A percentile compares a stretch with the other conserved stretches of the same genome.
These are phyloP conservation scores for Poecilobothrus nobilitatus DNA, from an alignment of 2,888 invertebrate species.

Conservation along the genomic window DNA sequence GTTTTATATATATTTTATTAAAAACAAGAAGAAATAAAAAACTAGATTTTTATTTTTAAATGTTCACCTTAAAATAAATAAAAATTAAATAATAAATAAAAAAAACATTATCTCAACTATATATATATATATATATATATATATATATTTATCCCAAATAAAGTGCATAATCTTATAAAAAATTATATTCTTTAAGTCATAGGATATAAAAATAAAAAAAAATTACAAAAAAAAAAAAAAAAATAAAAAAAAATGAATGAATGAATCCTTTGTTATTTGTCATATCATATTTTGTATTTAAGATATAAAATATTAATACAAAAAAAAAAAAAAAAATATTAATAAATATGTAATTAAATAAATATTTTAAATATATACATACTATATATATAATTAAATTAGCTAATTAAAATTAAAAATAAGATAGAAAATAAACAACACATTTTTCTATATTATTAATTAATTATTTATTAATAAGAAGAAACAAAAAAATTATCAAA, in stretches of 20 bases:
- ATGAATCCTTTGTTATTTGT: neutral
- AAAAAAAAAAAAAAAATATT: neutral
- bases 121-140: too few relatives aligned
- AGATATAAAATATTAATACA: neutral
- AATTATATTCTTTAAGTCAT: neutral
- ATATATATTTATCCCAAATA: neutral
- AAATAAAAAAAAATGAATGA: neutral
- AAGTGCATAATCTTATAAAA: conserved; percentile 6
- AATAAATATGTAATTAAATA: neutral
- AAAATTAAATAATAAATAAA: too few relatives aligned
- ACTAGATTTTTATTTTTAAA: neutral
- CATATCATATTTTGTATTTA: conserved; percentile 3
- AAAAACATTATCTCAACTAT: neutral
- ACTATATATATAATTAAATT: too few relatives aligned
- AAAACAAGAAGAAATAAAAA: neutral
- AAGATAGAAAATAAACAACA: neutral
- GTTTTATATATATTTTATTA: too few relatives aligned
- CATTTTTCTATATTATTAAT: neutral
- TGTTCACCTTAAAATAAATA: neutral
- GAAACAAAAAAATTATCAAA: too few relatives aligned
- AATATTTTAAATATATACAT: too few relatives aligned
- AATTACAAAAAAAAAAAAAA: neutral
- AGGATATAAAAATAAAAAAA: too few relatives aligned
- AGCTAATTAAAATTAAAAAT: too few relatives aligned
- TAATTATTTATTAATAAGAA: too few relatives aligned